These are phyloP conservation scores for Dendrophyllia cribrosa DNA, from an alignment of 64 coral and sea anemone species.

Conservation along the genomic window DNA sequence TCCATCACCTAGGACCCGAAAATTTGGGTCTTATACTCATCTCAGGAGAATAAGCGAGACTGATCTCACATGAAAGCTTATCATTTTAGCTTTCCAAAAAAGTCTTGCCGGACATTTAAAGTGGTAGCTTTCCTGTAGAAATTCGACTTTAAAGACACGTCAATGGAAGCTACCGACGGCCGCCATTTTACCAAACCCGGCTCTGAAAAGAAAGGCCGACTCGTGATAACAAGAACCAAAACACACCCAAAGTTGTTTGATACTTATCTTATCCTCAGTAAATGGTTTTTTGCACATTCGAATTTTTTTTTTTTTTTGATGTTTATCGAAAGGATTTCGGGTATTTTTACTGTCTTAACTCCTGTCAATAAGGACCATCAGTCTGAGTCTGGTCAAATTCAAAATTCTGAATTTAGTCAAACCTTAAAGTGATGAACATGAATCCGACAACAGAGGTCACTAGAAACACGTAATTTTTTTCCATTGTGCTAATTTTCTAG, in stretches of 20 bases:
- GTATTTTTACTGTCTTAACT: too few relatives aligned
- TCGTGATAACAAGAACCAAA: too few relatives aligned
- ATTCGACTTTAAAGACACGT: constrained; percentile 7
- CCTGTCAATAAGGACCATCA: not conserved
- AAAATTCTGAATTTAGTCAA: too few relatives aligned
- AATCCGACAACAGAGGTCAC: not conserved
- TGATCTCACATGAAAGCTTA: constrained; percentile 49
- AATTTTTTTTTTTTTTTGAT: not conserved
- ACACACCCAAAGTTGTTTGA: too few relatives aligned
- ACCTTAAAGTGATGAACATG: too few relatives aligned
- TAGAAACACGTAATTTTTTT: not conserved
- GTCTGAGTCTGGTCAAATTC: not conserved
- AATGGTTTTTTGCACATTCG: not conserved
- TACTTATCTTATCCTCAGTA: too few relatives aligned
- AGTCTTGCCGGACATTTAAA: too few relatives aligned
- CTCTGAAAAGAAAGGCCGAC: too few relatives aligned
- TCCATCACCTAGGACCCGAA: too few relatives aligned
- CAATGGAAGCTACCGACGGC: not conserved
- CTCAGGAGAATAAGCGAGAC: constrained; percentile 63
- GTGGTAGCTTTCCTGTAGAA: constrained; percentile 70
- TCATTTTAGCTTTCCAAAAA: constrained; percentile 70
- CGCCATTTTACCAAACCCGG: not conserved
- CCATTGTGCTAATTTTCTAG: not conserved
- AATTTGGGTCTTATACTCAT: constrained; percentile 56
- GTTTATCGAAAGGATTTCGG: not conserved